A percentile compares a stretch with the other conserved stretches of the same genome.
phyloP scores from a whole-genome alignment of 2,797 vertebrate species.

The Nannoperca australis region DNA sequence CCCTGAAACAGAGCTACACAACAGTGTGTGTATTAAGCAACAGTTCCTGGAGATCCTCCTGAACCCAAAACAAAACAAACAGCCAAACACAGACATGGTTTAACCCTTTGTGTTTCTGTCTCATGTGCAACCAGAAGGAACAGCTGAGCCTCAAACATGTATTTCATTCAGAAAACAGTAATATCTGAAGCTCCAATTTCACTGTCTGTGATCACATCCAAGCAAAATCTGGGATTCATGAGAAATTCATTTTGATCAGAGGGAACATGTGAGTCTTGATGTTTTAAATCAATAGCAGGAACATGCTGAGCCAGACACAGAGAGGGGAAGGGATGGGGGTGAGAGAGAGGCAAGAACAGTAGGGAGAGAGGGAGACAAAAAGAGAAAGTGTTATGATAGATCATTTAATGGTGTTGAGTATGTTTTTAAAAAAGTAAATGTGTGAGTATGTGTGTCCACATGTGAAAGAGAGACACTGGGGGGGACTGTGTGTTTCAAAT shows the following conservation, averaged over 20 bases:
- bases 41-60: constrained; percentile 65
- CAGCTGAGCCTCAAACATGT: constrained; percentile 18
- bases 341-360: neutral
- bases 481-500: constrained; percentile 10
- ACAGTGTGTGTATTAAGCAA: constrained; percentile 42
- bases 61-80: constrained; percentile 67
- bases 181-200: neutral
- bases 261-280: neutral
- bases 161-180: constrained; percentile 6
- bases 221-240: neutral
- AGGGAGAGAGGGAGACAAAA: neutral
- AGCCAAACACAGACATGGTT: constrained; percentile 49
- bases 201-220: neutral
- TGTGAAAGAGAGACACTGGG: neutral
- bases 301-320: constrained; percentile 4
- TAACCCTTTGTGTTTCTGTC: constrained; percentile 44
- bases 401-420: neutral
- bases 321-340: neutral
- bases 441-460: neutral
- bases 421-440: constrained; percentile 5
- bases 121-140: constrained; percentile 40
- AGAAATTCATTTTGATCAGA: constrained; percentile 12
- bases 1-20: constrained; percentile 40
- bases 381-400: neutral
- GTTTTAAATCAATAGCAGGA: constrained; percentile 21